Evolutionary conservation across 2,113 vertebrate genomes (phyloP).

Genomic region (Anolis sagrei): DNA sequence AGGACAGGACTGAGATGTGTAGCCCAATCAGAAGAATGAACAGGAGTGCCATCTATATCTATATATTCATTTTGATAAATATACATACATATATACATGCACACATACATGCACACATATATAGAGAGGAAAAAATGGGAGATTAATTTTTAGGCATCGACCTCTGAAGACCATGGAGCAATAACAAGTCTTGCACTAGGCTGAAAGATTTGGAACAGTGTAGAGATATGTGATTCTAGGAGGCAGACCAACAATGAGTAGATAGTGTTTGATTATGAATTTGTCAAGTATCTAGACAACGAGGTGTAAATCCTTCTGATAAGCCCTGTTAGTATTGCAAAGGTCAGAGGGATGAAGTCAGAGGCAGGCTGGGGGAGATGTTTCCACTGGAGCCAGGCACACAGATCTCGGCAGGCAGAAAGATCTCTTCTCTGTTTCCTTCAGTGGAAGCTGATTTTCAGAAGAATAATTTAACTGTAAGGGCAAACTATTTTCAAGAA

Average conservation of each 20-base stretch:
- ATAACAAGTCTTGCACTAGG: slow-evolving; percentile 40
- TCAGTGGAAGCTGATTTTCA: background rate
- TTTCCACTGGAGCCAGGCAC: slow-evolving; percentile 58
- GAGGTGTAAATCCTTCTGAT: slow-evolving; percentile 73
- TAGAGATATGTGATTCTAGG: slow-evolving; percentile 60
- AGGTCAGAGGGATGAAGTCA: slow-evolving; percentile 19
- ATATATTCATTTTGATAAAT: too few species aligned
- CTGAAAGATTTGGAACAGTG: slow-evolving; percentile 61
- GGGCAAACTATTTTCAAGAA: background rate
- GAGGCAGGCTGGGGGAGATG: background rate
- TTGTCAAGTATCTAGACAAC: slow-evolving; percentile 56
- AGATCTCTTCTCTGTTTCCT: background rate
- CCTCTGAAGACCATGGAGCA: slow-evolving; percentile 7
- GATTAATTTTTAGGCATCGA: background rate
- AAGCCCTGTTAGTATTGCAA: slow-evolving; percentile 68
- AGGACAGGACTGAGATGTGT: background rate
- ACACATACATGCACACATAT: too few species aligned
- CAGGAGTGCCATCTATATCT: background rate
- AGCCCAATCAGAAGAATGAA: background rate
- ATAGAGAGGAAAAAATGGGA: too few species aligned
- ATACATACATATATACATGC: too few species aligned
- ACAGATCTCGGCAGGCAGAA: slow-evolving; percentile 46
- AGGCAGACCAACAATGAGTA: slow-evolving; percentile 21
- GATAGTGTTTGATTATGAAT: slow-evolving; percentile 31
- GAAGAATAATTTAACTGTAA: background rate